These are phyloP conservation scores for Acanthococcus lagerstroemiae DNA, from an alignment of 2,888 invertebrate species.

Conservation along the genomic window DNA sequence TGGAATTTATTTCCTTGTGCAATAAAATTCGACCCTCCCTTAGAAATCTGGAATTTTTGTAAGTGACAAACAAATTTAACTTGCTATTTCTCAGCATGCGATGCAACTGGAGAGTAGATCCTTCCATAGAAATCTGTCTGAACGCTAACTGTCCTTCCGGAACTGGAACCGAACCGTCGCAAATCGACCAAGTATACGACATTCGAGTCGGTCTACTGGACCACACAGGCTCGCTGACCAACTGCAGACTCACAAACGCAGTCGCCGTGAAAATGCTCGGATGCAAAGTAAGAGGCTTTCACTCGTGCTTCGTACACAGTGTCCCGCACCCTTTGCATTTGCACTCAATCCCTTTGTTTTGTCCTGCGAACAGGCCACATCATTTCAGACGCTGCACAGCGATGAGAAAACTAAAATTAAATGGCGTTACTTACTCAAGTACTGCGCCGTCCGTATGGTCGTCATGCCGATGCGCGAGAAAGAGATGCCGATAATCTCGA, in stretches of 20 bases:
- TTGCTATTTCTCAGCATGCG: constrained; percentile 35
- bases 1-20: too few species aligned
- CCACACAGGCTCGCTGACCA: constrained; percentile 56
- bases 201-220: constrained; percentile 55
- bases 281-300: constrained; percentile 43
- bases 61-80: too few species aligned
- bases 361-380: constrained; percentile 44
- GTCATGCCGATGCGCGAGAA: constrained; percentile 34
- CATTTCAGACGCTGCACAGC: constrained; percentile 47
- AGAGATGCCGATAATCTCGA: background rate
- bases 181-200: constrained; percentile 45
- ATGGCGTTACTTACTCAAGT: constrained; percentile 55
- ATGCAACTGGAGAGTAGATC: constrained; percentile 37
- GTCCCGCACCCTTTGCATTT: too few species aligned
- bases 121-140: constrained; percentile 39
- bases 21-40: background rate
- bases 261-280: constrained; percentile 52
- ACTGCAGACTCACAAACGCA: constrained; percentile 49
- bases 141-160: constrained; percentile 42
- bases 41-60: too few species aligned
- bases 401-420: constrained; percentile 49
- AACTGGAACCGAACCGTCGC: constrained; percentile 39
- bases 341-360: background rate
- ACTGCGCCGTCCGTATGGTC: constrained; percentile 50
- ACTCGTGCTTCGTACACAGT: too few species aligned